phyloP scores from a whole-genome alignment of 2,113 vertebrate species.

The Glaucidium brasilianum region DNA sequence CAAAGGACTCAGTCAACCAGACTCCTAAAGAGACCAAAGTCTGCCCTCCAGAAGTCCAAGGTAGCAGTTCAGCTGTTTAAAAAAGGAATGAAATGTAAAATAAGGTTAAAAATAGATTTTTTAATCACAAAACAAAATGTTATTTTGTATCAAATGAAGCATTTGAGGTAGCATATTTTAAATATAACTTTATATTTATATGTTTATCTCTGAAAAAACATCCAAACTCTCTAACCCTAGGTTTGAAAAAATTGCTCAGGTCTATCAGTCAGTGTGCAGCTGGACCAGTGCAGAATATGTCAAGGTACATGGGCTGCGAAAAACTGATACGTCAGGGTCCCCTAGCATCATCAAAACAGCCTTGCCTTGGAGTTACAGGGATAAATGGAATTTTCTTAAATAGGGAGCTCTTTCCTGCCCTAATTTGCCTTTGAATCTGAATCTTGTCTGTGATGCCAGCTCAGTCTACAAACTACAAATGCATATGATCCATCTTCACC shows the following conservation, averaged over 20 bases:
- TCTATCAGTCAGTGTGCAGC: neutral
- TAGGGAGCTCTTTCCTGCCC: neutral
- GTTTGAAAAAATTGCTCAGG: neutral
- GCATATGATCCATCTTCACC: neutral
- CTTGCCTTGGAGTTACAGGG: neutral
- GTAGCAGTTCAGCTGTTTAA: neutral
- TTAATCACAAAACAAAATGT: neutral
- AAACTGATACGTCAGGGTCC: neutral
- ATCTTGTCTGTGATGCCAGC: neutral
- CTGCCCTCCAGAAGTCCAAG: too few species aligned
- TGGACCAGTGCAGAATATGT: neutral
- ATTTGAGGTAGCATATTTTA: neutral
- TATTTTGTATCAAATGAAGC: neutral
- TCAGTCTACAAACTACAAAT: neutral
- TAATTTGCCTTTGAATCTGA: neutral
- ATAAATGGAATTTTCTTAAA: neutral
- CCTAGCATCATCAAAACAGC: neutral
- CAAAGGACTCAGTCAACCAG: too few species aligned
- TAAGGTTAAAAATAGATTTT: neutral
- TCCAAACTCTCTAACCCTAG: neutral
- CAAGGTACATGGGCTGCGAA: neutral
- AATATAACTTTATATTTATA: neutral
- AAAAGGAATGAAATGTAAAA: neutral
- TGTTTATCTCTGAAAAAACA: neutral
- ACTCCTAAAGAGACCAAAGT: too few species aligned